Conservation (phyloP, 2,113 vertebrate species). For the Rhinoderma darwinii region DNA sequence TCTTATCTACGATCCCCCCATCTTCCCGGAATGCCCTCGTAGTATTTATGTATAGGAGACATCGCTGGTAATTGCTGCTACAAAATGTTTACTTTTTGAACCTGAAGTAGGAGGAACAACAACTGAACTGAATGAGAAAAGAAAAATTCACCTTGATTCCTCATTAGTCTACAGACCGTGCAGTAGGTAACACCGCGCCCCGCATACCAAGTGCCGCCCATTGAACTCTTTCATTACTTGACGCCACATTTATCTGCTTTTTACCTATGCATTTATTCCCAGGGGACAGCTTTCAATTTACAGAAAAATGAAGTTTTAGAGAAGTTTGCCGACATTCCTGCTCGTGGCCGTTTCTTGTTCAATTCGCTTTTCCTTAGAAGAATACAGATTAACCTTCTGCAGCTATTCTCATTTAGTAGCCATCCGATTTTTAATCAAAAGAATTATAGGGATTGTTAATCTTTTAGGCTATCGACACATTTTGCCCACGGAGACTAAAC, state of each 20-base stretch:
- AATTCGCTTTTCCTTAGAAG: background rate
- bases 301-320: slow-evolving; percentile 49
- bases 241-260: slow-evolving; percentile 44
- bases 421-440: background rate
- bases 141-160: slow-evolving; percentile 51
- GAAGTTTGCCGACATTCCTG: slow-evolving; percentile 18
- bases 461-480: background rate
- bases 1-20: background rate
- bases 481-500: background rate
- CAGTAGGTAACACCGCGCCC: slow-evolving; percentile 8
- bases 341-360: background rate
- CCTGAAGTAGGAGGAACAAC: background rate
- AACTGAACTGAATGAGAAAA: slow-evolving; percentile 2
- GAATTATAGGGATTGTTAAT: background rate
- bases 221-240: slow-evolving; percentile 49
- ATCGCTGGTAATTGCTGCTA: background rate
- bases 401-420: background rate
- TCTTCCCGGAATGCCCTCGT: background rate
- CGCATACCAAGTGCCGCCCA: slow-evolving; percentile 48
- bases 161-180: slow-evolving; percentile 52
- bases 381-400: background rate
- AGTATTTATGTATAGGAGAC: background rate
- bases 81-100: slow-evolving; percentile 41
- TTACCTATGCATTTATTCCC: slow-evolving; percentile 17
- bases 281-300: slow-evolving; percentile 36